These are phyloP conservation scores for Belgica antarctica DNA, from an alignment of 2,888 invertebrate genomes.

Conservation along the genomic window DNA sequence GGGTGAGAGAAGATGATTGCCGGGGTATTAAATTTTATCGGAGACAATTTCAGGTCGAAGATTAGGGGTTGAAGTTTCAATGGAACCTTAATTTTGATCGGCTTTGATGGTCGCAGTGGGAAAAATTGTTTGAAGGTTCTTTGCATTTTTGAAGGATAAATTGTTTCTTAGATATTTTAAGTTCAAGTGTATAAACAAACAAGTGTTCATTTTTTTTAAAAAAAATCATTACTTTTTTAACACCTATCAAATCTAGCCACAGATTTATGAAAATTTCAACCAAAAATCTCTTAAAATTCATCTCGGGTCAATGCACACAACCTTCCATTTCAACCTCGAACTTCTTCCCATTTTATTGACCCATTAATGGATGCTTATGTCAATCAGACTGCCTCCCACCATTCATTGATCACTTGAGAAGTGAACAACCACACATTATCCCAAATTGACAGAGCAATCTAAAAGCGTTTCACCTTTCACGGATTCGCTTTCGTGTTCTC, in stretches of 20 bases:
- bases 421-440: neutral
- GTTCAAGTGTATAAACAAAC: too few relatives aligned
- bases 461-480: constrained; percentile 4
- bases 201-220: too few relatives aligned
- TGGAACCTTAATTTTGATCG: too few relatives aligned
- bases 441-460: constrained; percentile 7
- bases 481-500: neutral
- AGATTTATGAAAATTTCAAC: too few relatives aligned
- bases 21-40: constrained; percentile 19
- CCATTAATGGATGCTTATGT: constrained; percentile 20
- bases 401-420: neutral
- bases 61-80: too few relatives aligned
- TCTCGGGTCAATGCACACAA: too few relatives aligned
- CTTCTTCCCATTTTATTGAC: constrained; percentile 15
- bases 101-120: too few relatives aligned
- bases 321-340: neutral
- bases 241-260: too few relatives aligned
- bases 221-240: too few relatives aligned
- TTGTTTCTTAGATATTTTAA: neutral
- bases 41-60: constrained; percentile 10
- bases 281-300: too few relatives aligned
- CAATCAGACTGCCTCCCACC: constrained; percentile 33
- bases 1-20: constrained; percentile 1
- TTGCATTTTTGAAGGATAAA: too few relatives aligned
- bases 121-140: too few relatives aligned